A percentile compares a stretch with the other conserved stretches of the same genome.
These are phyloP conservation scores for Cosmopolites sordidus DNA, from an alignment of 2,888 invertebrate genomes.

Conservation along the genomic window DNA sequence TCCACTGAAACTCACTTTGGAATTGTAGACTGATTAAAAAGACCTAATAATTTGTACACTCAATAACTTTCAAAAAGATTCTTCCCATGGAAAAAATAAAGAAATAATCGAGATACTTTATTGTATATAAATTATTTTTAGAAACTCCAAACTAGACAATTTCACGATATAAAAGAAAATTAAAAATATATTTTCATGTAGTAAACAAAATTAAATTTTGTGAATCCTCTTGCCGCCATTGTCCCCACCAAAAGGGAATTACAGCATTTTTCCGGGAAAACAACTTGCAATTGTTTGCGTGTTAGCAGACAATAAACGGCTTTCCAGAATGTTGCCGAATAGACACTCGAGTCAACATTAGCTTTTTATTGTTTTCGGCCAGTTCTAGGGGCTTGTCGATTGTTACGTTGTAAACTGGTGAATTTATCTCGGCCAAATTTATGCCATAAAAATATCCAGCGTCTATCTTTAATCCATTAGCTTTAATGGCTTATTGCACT, in stretches of 20 bases:
- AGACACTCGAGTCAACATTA: conserved; percentile 18
- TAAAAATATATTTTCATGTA: too few species aligned
- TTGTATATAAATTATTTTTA: too few species aligned
- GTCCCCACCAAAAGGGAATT: neutral
- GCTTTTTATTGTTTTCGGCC: conserved; percentile 11
- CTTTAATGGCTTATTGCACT: neutral
- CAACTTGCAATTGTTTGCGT: conserved; percentile 25
- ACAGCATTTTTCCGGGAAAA: conserved; percentile 16
- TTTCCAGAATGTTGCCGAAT: conserved; percentile 20
- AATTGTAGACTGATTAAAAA: too few species aligned
- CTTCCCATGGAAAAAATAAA: too few species aligned
- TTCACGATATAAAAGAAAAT: too few species aligned
- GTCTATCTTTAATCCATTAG: neutral
- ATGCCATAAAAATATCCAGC: neutral
- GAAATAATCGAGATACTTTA: too few species aligned
- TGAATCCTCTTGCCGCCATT: too few species aligned
- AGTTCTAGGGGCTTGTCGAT: neutral
- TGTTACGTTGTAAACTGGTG: neutral
- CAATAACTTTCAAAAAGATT: too few species aligned
- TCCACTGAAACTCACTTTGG: too few species aligned
- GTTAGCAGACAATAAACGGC: conserved; percentile 24
- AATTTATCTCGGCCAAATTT: neutral
- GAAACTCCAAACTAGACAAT: too few species aligned
- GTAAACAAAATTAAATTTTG: too few species aligned
- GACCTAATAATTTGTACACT: too few species aligned